Conservation (phyloP, 2,888 invertebrate species). For the Caenorhabditis sulstoni region DNA sequence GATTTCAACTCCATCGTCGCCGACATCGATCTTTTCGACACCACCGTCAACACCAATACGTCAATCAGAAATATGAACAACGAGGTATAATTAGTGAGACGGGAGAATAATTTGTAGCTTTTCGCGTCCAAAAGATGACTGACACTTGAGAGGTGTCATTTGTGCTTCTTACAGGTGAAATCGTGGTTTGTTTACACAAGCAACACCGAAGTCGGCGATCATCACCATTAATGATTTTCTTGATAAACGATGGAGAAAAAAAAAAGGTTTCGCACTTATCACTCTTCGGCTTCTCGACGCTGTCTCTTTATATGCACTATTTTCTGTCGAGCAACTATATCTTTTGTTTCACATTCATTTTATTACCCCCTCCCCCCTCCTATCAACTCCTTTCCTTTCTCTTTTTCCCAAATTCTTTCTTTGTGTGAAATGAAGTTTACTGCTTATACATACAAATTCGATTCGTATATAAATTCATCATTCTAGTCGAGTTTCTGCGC, state of each 20-base stretch:
- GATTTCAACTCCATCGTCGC: constrained; percentile 27
- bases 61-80: constrained; percentile 50
- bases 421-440: constrained; percentile 19
- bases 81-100: constrained; percentile 21
- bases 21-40: constrained; percentile 52
- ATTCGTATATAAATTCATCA: too few relatives aligned
- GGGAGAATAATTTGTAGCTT: constrained; percentile 2
- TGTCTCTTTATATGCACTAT: neutral
- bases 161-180: constrained; percentile 47
- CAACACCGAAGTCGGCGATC: constrained; percentile 55
- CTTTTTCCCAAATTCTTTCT: constrained; percentile 4
- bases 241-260: constrained; percentile 3
- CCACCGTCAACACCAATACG: constrained; percentile 44
- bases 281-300: neutral
- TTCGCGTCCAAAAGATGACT: constrained; percentile 8
- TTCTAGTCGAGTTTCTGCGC: neutral
- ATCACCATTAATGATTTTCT: constrained; percentile 22
- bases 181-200: constrained; percentile 59
- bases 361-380: neutral
- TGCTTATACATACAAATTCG: too few relatives aligned
- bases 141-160: constrained; percentile 24
- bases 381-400: constrained; percentile 1
- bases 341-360: neutral
- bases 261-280: neutral
- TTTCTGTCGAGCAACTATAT: constrained; percentile 1